Base-by-base conservation (phyloP, 37 sponge, comb jelly and placozoan species). In the Beroe forskalii region DNA sequence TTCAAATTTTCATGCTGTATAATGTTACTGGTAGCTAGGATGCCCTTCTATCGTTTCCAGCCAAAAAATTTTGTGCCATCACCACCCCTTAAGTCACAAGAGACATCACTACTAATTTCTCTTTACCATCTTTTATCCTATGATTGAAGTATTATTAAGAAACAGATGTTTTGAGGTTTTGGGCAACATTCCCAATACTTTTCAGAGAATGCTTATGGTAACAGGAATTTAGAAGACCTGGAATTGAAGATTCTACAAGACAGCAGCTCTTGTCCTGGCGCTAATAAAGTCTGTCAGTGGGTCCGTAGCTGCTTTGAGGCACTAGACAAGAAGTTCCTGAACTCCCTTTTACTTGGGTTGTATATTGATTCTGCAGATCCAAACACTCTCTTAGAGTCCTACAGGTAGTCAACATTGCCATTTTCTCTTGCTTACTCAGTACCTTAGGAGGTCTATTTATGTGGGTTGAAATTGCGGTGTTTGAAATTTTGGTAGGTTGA, bases 301-400 rank as follows among this genome's bases (percentile, higher is more conserved):
- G 94, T 97, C 22, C 94, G 94, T 38, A 95, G 97, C 25, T 97
- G 97, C 80, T 97, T 97, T 43, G 97, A 97, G 90, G 97, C 97
- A 2, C 93, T 97, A 27, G 97, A 97, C 83, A 95, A 93, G 91
- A 93, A 95, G 91, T 95, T 94, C 75, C 93, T 96, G 31, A 93
- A 93, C 76, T 80, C 86, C 27, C 86, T 80, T 44, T 43, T 80
- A 20, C 31, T 80, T 23, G 86, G 86, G 1, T 25, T 80, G 1
- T 80, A 80, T 25, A 30, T 80, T 0, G 86, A 80, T 44, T 48
- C 86, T 1, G 27, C 55, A 27, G 86, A 80, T 43, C 27, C 86
- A 42, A 80, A 80, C 30, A 80, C 86, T 1, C 86, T 80, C 22
- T 44, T 80, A n/a, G 86, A 80, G 20, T 80, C 86, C 1, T 80